Base-by-base conservation (phyloP, 1,140 invertebrate genomes). In the Drosophila tani region DNA sequence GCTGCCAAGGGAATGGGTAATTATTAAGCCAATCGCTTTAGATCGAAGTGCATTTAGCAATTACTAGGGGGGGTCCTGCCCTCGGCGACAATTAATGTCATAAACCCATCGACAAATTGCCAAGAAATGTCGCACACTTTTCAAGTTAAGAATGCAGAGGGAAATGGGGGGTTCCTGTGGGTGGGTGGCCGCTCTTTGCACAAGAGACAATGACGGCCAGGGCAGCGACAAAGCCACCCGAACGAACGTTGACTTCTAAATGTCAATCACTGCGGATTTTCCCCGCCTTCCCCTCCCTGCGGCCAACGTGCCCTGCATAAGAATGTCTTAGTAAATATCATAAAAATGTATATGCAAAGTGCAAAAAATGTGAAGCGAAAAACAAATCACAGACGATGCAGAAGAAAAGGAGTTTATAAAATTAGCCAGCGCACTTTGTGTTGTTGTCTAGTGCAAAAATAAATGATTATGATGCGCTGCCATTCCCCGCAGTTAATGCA, bases 231-330 rank as follows among this genome's bases (percentile, higher is more conserved):
- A 63, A 56, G 64, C 81, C 60, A 76, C 47, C 57, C 82, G 82
- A 86, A 65, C 82, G 82, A 86, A 68, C 82, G 70, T 86, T 86
- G 82, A 86, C 82, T 86, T 86, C 79, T 86, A 86, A 86, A 86
- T 86, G 82, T 86, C 82, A 86, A 86, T 86, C 82, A 86, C 69
- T 68, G 82, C 69, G 29, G 59, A 47, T 57, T 55, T 55, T 65
- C 75, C 57, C 32, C 49, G 24, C n/a, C 12, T 27, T 29, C 1
- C 12, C 4, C 4, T 11, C 5, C 32, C 46, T 8, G 17, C 38
- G 58, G 55, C 17, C 63, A 62, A 82, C 82, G 82, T 81, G 82
- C 51, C 55, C 53, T 75, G 82, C 79, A 86, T 86, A 82, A 81
- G 65, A 84, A 85, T 74, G 56, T 74, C 79, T 85, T 85, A 85